Conservation (phyloP, 2,113 vertebrate species). For the Rynchops niger region DNA sequence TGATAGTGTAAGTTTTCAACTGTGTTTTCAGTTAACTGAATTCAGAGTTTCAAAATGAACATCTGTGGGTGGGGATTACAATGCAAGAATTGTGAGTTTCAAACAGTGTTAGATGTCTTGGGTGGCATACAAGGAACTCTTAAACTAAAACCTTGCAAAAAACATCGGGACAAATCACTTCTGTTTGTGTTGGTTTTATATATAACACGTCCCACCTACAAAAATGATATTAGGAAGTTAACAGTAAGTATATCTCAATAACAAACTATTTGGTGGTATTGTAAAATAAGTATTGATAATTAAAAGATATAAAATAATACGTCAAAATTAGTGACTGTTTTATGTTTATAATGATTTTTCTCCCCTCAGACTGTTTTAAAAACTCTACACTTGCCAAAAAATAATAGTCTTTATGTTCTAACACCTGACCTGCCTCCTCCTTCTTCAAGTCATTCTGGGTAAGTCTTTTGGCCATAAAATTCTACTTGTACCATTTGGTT, state of each 20-base stretch:
- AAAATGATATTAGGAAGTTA: neutral
- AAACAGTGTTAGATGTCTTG: neutral
- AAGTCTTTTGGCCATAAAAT: slow-evolving; percentile 54
- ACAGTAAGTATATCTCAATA: neutral
- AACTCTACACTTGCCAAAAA: slow-evolving; percentile 98
- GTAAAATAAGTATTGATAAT: neutral
- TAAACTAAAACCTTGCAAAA: neutral
- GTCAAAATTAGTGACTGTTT: neutral
- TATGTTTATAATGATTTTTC: slow-evolving; percentile 24
- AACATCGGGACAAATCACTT: neutral
- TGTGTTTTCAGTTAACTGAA: slow-evolving; percentile 41
- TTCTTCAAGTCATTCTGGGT: slow-evolving; percentile 94
- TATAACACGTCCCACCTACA: neutral
- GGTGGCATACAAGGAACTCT: neutral
- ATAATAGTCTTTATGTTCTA: slow-evolving; percentile 97
- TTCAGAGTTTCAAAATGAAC: neutral
- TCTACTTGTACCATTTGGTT: neutral
- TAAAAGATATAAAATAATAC: neutral
- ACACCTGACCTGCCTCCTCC: slow-evolving; percentile 92
- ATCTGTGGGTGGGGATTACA: slow-evolving; percentile 11
- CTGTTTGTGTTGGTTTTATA: neutral
- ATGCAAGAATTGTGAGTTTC: neutral
- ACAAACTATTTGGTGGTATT: neutral
- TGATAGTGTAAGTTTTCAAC: slow-evolving; percentile 88
- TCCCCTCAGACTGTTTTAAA: slow-evolving; percentile 87